phyloP scores from a whole-genome alignment of 2,888 invertebrate genomes.

The Drosophila hamatofila region DNA sequence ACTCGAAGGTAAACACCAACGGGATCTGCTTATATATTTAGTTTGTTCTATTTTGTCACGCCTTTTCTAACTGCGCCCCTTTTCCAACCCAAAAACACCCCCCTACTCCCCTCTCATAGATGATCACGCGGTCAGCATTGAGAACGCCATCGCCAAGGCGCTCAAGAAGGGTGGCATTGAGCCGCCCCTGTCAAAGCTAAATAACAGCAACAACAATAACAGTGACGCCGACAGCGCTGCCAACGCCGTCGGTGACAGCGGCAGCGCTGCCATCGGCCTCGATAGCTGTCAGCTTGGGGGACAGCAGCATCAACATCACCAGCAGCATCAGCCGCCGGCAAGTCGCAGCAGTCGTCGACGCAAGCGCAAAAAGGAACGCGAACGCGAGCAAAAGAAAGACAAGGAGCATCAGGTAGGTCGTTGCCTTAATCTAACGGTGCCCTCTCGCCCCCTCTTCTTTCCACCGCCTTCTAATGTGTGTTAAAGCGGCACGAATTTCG shows the following conservation, averaged over 20 bases:
- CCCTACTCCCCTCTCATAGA: conserved; percentile 84
- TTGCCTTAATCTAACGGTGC: conserved; percentile 5
- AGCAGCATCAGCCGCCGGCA: conserved; percentile 28
- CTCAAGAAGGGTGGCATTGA: conserved; percentile 89
- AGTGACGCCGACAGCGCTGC: conserved; percentile 85
- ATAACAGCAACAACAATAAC: conserved; percentile 14
- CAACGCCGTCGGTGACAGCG: conserved; percentile 85
- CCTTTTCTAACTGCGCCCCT: conserved; percentile 6
- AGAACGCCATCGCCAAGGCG: conserved; percentile 91
- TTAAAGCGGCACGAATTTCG: conserved; percentile 4
- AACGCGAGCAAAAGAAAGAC: conserved; percentile 81
- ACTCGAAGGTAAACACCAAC: conserved; percentile 85
- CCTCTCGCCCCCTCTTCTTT: background rate
- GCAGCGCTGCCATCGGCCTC: conserved; percentile 19
- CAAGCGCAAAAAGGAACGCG: conserved; percentile 82
- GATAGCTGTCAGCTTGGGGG: background rate
- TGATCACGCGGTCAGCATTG: conserved; percentile 92
- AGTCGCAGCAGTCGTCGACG: conserved; percentile 83
- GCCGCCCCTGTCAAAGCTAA: conserved; percentile 79
- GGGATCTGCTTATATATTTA: background rate
- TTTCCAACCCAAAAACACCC: background rate
- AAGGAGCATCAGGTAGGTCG: conserved; percentile 64
- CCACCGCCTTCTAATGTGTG: background rate
- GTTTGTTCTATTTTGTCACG: background rate
- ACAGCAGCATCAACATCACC: conserved; percentile 9